Base-by-base conservation (phyloP, 1,140 invertebrate genomes). In the Ceratina australensis region DNA sequence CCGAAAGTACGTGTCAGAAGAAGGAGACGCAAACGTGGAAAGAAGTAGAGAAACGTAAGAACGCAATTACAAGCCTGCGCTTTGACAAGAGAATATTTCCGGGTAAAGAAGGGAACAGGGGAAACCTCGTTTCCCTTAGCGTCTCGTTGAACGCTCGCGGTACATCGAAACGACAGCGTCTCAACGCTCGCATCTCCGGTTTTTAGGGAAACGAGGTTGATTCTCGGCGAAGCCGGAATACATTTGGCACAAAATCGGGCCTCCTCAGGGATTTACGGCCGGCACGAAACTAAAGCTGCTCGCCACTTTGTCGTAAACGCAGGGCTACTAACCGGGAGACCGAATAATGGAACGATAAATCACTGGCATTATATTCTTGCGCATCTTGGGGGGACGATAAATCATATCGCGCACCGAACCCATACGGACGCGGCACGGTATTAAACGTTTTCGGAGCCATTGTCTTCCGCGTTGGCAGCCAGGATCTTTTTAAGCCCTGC, bases 291-390 rank as follows among this genome's bases (percentile, higher is more conserved):
- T 57, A 64, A 79, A 82, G 61, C 52, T 54, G 71, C 52, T 69
- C 69, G 80, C 59, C 57, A 78, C 69, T 74, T 83, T 50, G 80
- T 74, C 81, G 75, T 65, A 66, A 83, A 69, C 59, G 66, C 61
- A 22, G n/a, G 76, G 65, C 50, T 26, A 61, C 12, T 47, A 52
- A 20, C 59, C 76, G 28, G 26, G 56, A 20, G 76, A 65, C 54
- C 76, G 82, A 83, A 83, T 83, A 83, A 83, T 73, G 77, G 61
- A 79, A 65, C 77, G 82, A 83, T 83, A 83, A 83, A 83, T 83
- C 82, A 83, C 72, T 18, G 20, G 66, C 69, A 71, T 79, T 82
- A 83, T 83, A 83, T 83, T 83, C 76, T 83, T 83, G 75, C 71
- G 71, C 82, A 72, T 83, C 82, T 83, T 74, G 69, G 66, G n/a